Percentiles rank a stretch among this genome's conserved stretches.
Conservation (phyloP, 2,113 vertebrate species). For the Scomber scombrus region DNA sequence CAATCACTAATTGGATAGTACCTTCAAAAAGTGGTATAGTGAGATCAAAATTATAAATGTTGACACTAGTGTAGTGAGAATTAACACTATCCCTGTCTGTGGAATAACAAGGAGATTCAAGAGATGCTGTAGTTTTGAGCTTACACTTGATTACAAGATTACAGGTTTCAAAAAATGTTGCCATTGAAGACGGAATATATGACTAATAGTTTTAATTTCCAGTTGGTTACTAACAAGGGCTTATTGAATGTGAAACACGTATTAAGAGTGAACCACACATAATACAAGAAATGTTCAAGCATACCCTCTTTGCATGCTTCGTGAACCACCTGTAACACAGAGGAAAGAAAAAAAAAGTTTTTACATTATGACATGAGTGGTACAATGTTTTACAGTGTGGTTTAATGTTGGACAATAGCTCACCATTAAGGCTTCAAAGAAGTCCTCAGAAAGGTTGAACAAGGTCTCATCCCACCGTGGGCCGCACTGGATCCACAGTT, state of each 20-base stretch:
- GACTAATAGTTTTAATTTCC: neutral
- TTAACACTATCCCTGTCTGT: neutral
- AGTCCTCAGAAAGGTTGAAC: constrained; percentile 89
- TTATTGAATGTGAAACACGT: neutral
- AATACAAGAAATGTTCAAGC: constrained; percentile 30
- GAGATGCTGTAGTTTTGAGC: neutral
- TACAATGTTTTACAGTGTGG: neutral
- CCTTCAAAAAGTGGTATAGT: neutral
- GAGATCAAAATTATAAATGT: neutral
- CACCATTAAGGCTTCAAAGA: constrained; percentile 90
- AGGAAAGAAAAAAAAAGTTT: constrained; percentile 9
- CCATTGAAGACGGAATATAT: no score
- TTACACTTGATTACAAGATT: neutral
- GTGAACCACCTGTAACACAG: constrained; percentile 85
- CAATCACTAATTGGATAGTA: neutral
- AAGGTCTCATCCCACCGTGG: constrained; percentile 83
- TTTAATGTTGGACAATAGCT: constrained; percentile 36
- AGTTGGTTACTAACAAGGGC: neutral
- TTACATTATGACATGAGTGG: neutral
- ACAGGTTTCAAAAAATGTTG: no score
- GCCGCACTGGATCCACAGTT: constrained; percentile 85
- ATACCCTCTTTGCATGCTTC: constrained; percentile 89
- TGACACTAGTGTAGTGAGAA: neutral
- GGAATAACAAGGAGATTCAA: neutral
- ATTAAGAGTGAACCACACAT: neutral